Evolutionary conservation across 2,888 invertebrate genomes (phyloP).

Genomic region (Xestia c-nigrum): DNA sequence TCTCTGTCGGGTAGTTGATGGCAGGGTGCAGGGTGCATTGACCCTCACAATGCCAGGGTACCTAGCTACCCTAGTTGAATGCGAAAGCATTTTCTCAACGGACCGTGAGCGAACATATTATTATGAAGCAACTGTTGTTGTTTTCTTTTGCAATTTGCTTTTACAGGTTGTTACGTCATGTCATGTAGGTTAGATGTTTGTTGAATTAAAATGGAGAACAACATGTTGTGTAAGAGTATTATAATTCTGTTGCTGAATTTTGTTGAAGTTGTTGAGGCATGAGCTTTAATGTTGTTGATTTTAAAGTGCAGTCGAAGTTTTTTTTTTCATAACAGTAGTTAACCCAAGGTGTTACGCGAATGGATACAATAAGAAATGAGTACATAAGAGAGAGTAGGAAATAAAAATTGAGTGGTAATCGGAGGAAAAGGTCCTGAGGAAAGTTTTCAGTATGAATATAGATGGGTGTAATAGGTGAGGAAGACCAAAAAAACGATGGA

Average conservation of each 20-base stretch:
- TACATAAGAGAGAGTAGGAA: no score
- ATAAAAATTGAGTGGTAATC: no score
- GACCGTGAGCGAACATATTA: slow-evolving; percentile 66
- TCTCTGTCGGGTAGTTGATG: slow-evolving; percentile 65
- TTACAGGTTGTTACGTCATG: slow-evolving; percentile 54
- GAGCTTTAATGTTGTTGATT: not conserved
- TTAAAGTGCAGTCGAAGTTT: not conserved
- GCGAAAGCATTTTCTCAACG: slow-evolving; percentile 74
- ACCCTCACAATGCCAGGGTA: slow-evolving; percentile 64
- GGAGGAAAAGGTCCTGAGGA: no score
- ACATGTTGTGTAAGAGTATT: slow-evolving; percentile 25
- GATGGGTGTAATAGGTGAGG: no score
- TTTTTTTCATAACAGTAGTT: not conserved
- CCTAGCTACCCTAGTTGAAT: slow-evolving; percentile 71
- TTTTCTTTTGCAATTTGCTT: slow-evolving; percentile 60
- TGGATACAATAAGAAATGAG: no score
- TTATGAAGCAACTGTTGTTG: slow-evolving; percentile 61
- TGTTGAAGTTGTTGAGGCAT: not conserved
- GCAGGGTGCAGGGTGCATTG: slow-evolving; percentile 60
- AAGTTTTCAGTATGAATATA: no score
- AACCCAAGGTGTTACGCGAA: not conserved
- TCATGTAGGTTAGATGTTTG: slow-evolving; percentile 44
- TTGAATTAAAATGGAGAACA: slow-evolving; percentile 38
- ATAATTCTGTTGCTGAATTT: slow-evolving; percentile 16
- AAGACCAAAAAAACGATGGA: no score